Evolutionary conservation across 2,888 invertebrate genomes (phyloP), one percentile per base, ranked within the genome.

Genomic region (Cyclophora albipunctata): DNA sequence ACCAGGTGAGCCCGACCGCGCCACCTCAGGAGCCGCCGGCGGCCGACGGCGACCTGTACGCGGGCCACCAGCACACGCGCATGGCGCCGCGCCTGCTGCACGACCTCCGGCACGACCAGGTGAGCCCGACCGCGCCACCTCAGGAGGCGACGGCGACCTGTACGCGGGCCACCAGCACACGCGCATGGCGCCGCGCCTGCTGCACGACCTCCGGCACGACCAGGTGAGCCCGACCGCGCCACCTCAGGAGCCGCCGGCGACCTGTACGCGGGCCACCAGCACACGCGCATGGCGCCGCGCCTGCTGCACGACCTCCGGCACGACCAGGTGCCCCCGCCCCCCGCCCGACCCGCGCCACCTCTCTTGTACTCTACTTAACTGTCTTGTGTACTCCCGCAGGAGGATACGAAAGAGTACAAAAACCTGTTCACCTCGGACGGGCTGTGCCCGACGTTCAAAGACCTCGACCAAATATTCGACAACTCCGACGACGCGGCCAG

Each of bases 401-500:
- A 90, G 56, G 89, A 90, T 55, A 75, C 78, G 44, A 90, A 89
- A 70, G 84, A 89, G 68, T 89, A 91, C 72, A 93, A 92, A 69
- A 94, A 95, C 78, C 89, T 96, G 40, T 96, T 93, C 74, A 96
- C 96, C 44, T 95, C 93, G 65, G 95, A 96, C 84, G 98, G 98
- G 35, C 91, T 98, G 40, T 95, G 95, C 78, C 94, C 96, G 44
- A 95, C 96, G 44, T 92, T 94, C 64, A 94, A 95, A 73, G 98
- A 98, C 87, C 91, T 98, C 63, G 98, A 98, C 72, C 96, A 98
- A 80, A 94, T 98, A 72, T 98, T 98, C 86, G 96, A 96, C 77
- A 96, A 96, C 77, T 96, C 96, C 0, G 96, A 96, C 85, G 95
- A 95, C 72, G 95, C 96, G 53, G 94, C 95, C 63, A 95, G 95